Evolutionary conservation across 64 coral and sea anemone species (phyloP).

Genomic region (Astreopora myriophthalma): DNA sequence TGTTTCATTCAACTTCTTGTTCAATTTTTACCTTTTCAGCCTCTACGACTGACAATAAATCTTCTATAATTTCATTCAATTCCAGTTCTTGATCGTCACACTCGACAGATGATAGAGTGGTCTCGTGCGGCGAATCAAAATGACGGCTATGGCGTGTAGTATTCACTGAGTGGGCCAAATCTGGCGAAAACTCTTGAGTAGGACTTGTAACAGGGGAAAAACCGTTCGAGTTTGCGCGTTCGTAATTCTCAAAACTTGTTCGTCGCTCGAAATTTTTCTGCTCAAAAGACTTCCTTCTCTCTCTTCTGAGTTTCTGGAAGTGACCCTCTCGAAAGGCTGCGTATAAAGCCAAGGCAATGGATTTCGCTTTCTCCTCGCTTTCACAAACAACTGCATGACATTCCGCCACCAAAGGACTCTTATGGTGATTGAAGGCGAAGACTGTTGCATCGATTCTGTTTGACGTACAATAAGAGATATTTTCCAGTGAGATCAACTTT

Average conservation of each 20-base stretch:
- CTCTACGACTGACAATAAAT: constrained; percentile 78
- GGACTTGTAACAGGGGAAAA: background rate
- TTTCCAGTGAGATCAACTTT: constrained; percentile 61
- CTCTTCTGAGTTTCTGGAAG: constrained; percentile 79
- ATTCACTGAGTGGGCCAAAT: background rate
- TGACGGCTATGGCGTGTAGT: background rate
- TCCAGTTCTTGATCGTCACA: constrained; percentile 71
- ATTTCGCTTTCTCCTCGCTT: constrained; percentile 78
- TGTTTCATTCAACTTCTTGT: background rate
- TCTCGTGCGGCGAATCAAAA: background rate
- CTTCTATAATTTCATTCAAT: constrained; percentile 77
- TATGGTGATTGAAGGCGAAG: constrained; percentile 94
- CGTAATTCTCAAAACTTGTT: constrained; percentile 33
- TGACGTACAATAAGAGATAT: constrained; percentile 81
- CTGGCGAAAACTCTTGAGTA: background rate
- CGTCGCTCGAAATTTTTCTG: background rate
- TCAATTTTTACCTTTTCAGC: constrained; percentile 69
- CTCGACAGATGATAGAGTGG: background rate
- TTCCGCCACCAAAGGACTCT: constrained; percentile 67
- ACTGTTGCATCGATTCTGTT: constrained; percentile 70
- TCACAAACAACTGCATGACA: constrained; percentile 84
- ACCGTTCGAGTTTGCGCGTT: background rate
- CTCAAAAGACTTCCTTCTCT: constrained; percentile 60
- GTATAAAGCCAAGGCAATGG: constrained; percentile 74
- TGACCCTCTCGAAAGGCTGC: constrained; percentile 83